Evolutionary conservation across 2,888 invertebrate species (phyloP), one percentile per base, ranked within the genome.

Genomic region (Smittia aterrima): DNA sequence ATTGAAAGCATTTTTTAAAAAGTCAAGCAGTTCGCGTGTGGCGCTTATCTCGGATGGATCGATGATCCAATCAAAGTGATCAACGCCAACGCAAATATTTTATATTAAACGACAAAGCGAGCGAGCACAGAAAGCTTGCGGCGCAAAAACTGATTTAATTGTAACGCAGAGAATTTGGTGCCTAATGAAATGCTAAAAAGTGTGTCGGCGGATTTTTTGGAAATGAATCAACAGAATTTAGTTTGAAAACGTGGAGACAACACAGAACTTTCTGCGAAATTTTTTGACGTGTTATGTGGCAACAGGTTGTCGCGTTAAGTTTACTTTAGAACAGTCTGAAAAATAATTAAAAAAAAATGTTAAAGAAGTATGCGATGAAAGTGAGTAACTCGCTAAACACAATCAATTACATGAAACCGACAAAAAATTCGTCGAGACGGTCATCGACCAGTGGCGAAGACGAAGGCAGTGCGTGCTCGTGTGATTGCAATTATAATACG

Each of bases 301-400:
- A 58, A 58, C 58, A 58, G 58, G 58, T 58, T 47, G 47, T 47
- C 47, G 47, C 32, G 3, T 32, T 3, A 32, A 32, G 9, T 32
- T 32, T 32, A 47, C 47, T 32, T 32, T 3, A 47, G 47, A n/a
- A 38, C 4, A 67, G 25, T 38, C 40, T 40, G 66, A 9, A 32
- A 68, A 25, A 24, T 25, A 54, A 27, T 16, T 9, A 25, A 70
- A 25, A 38, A 16, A 73, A 40, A 74, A 79, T 83, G 76, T 81
- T 83, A 76, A 82, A 81, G 76, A 83, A 83, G 77, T 83, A 81
- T 77, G 78, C 82, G 58, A 79, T 79, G 64, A 83, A 83, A 78
- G 77, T 83, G 75, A 80, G 81, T 76, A 81, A 80, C 78, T 80
- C 77, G 76, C 79, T 81, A 75, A 78, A 76, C 73, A 75, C 77